phyloP scores from a whole-genome alignment of 2,888 invertebrate genomes.

The Selenia dentaria region DNA sequence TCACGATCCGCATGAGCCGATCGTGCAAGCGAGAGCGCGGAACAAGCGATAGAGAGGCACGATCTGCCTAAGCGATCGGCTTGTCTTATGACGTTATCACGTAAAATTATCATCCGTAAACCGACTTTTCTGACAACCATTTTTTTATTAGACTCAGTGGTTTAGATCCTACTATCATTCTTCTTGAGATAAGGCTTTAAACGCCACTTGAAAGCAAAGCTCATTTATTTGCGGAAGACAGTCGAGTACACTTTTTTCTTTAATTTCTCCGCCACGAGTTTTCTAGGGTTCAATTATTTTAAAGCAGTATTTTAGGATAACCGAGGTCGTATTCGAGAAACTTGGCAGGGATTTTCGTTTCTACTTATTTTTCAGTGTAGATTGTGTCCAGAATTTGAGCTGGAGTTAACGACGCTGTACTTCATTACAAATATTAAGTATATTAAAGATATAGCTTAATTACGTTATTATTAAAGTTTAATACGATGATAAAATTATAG shows the following conservation, averaged over 20 bases:
- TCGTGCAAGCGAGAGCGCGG: too few species aligned
- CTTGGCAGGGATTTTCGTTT: slow-evolving; percentile 14
- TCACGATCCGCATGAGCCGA: too few species aligned
- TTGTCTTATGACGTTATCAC: too few species aligned
- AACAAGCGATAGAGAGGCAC: too few species aligned
- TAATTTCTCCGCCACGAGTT: slow-evolving; percentile 55
- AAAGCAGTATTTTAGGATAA: slow-evolving; percentile 40
- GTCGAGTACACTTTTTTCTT: slow-evolving; percentile 60
- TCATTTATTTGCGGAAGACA: slow-evolving; percentile 70
- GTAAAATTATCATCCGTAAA: too few species aligned
- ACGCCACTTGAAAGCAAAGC: slow-evolving; percentile 72
- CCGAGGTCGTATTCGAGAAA: slow-evolving; percentile 27
- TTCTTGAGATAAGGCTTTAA: slow-evolving; percentile 76
- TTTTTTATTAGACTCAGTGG: slow-evolving; percentile 46
- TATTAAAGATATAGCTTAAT: too few species aligned
- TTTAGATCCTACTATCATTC: slow-evolving; percentile 57
- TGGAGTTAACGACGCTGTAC: too few species aligned
- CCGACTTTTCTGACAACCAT: too few species aligned
- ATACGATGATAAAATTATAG: too few species aligned
- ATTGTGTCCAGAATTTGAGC: neutral
- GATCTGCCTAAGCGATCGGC: too few species aligned
- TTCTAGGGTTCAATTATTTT: slow-evolving; percentile 58
- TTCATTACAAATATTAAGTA: too few species aligned
- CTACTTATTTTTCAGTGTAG: slow-evolving; percentile 1
- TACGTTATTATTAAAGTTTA: too few species aligned